Evolutionary conservation across 1,140 invertebrate species (phyloP), one percentile per base, ranked within the genome.

Genomic region (Bombus affinis): DNA sequence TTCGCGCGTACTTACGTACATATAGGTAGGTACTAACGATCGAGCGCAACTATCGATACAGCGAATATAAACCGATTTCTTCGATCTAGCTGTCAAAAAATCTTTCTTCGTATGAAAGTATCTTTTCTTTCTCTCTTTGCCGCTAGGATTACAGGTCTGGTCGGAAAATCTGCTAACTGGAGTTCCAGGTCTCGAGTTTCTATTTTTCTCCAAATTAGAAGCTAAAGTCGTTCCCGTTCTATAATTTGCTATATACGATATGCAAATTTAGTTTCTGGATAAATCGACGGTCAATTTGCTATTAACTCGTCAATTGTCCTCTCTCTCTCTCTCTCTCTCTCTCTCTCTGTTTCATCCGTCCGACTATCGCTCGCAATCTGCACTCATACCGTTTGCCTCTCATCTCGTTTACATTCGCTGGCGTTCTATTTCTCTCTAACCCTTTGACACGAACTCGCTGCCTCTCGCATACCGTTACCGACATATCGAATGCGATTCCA

Each of bases 1-100:
- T 18, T 47, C 5, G 0, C 47, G 0, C 44, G 5, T 5, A 47
- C 44, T 5, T 18, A 1, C 15, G 44, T 47, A 47, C 44, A 2
- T 15, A 5, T 18, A 47, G 44, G 0, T 15, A 15, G 0, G 13
- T 5, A 15, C 3, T 15, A 5, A 15, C 5, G 0, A 15, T 44
- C 42, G 39, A 42, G 10, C 39, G 39, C 39, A 42, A 0, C 1
- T 10, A 42, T 42, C 39, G 39, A 42, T 10, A 10, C 39, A 1
- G 10, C 39, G 42, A 44, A 25, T 25, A 28, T 22, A 6, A 10
- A 28, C 25, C 0, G 57, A 28, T 10, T 28, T 28, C 10, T 10
- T 12, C 10, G 57, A 59, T 59, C 57, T 62, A 3, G 57, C 0
- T 18, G 15, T 6, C 47, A 2, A 18, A 32, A 32, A 32, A 32